Evolutionary conservation across 1,140 invertebrate species (phyloP).

Genomic region (Ceratina calcarata): DNA sequence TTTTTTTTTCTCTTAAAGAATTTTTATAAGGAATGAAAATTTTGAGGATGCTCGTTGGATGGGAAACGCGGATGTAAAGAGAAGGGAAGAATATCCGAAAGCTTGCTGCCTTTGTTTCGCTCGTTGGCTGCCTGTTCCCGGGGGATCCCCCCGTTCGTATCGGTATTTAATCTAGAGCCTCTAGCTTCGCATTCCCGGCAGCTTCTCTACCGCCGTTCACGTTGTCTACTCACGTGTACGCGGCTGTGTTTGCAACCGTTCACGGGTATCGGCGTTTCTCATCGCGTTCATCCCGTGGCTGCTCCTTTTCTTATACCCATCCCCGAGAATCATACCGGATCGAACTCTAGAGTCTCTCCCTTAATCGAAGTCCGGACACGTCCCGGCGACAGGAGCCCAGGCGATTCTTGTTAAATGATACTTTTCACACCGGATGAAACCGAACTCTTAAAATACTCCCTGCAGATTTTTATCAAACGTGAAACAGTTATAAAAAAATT

Average conservation of each 20-base stretch:
- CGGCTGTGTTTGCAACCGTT: constrained; percentile 41
- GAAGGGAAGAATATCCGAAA: background rate
- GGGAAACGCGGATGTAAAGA: too few species aligned
- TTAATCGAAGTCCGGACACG: constrained; percentile 8
- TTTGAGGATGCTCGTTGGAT: too few species aligned
- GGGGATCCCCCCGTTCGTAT: constrained; percentile 48
- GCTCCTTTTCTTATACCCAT: background rate
- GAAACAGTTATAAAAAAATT: too few species aligned
- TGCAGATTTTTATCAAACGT: background rate
- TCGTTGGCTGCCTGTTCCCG: background rate
- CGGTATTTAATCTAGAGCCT: constrained; percentile 65
- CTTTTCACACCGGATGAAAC: too few species aligned
- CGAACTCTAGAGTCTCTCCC: background rate
- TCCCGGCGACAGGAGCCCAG: background rate
- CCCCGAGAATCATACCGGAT: constrained; percentile 5
- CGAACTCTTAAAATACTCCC: background rate
- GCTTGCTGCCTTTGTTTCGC: constrained; percentile 38
- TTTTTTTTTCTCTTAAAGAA: too few species aligned
- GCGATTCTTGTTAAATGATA: constrained; percentile 18
- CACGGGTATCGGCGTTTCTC: constrained; percentile 51
- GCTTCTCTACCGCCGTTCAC: constrained; percentile 26
- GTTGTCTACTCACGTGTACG: constrained; percentile 36
- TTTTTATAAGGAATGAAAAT: too few species aligned
- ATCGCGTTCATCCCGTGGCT: constrained; percentile 34
- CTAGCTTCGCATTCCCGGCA: constrained; percentile 54